Evolutionary conservation across 2,888 invertebrate species (phyloP).

Genomic region (Ectemnius lituratus): DNA sequence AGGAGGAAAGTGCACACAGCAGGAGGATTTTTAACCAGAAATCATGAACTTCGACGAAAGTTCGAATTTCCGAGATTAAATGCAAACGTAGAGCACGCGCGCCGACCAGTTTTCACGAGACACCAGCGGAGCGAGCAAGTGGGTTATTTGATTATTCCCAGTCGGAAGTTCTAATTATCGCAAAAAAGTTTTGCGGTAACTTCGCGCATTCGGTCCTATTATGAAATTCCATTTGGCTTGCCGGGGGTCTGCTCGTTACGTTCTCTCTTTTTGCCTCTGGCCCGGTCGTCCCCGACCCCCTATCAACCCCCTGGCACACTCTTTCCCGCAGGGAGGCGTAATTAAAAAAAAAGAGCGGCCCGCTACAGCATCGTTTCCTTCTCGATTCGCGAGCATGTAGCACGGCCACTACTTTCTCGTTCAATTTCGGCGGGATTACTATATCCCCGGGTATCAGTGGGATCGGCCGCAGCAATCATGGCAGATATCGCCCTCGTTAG

Average conservation of each 20-base stretch:
- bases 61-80: too few species aligned
- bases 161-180: slow-evolving; percentile 26
- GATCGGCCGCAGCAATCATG: slow-evolving; percentile 27
- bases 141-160: slow-evolving; percentile 18
- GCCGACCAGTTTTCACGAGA: too few species aligned
- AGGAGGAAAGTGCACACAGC: too few species aligned
- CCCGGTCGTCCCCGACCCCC: too few species aligned
- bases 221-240: slow-evolving; percentile 3
- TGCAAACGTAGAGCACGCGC: too few species aligned
- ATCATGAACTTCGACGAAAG: too few species aligned
- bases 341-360: slow-evolving; percentile 15
- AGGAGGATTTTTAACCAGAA: too few species aligned
- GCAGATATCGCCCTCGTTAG: slow-evolving; percentile 41
- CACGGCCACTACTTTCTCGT: not conserved
- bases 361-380: slow-evolving; percentile 10
- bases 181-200: slow-evolving; percentile 19
- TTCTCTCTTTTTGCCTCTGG: not conserved
- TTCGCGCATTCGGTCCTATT: slow-evolving; percentile 13
- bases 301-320: not conserved
- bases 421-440: slow-evolving; percentile 27
- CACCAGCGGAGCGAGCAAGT: too few species aligned
- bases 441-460: slow-evolving; percentile 26
- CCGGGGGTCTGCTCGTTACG: not conserved
- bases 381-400: slow-evolving; percentile 4
- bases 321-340: slow-evolving; percentile 14